Evolutionary conservation across 2,113 vertebrate genomes (phyloP).

Genomic region (Sigmodon hispidus): DNA sequence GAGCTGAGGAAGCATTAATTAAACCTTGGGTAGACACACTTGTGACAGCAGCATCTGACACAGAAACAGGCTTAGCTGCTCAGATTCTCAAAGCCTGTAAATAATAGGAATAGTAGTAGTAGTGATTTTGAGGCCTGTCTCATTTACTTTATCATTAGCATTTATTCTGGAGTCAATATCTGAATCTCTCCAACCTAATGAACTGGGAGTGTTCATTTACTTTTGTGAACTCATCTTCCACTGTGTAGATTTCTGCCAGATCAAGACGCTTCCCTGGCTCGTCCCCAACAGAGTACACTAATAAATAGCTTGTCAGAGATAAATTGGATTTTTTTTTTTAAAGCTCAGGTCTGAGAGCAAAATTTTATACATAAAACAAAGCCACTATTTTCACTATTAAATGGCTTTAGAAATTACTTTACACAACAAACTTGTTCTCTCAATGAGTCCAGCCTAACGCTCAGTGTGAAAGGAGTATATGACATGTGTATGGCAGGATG

Average conservation of each 20-base stretch:
- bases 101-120: not conserved
- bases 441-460: constrained; percentile 38
- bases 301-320: not conserved
- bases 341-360: not conserved
- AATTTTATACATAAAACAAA: constrained; percentile 35
- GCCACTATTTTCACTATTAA: not conserved
- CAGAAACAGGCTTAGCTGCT: constrained; percentile 8
- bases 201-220: not conserved
- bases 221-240: constrained; percentile 14
- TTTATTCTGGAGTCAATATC: not conserved
- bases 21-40: not conserved
- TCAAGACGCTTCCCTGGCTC: not conserved
- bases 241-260: not conserved
- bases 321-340: constrained; percentile 8
- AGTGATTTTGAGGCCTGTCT: not conserved
- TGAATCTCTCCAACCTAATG: not conserved
- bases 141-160: not conserved
- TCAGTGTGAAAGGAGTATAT: not conserved
- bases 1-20: constrained; percentile 35
- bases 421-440: constrained; percentile 13
- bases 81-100: constrained; percentile 14
- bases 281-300: not conserved
- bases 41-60: not conserved
- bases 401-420: constrained; percentile 34
- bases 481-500: not conserved